Conservation (phyloP, 2,113 vertebrate genomes). For the Podocnemis expansa region DNA sequence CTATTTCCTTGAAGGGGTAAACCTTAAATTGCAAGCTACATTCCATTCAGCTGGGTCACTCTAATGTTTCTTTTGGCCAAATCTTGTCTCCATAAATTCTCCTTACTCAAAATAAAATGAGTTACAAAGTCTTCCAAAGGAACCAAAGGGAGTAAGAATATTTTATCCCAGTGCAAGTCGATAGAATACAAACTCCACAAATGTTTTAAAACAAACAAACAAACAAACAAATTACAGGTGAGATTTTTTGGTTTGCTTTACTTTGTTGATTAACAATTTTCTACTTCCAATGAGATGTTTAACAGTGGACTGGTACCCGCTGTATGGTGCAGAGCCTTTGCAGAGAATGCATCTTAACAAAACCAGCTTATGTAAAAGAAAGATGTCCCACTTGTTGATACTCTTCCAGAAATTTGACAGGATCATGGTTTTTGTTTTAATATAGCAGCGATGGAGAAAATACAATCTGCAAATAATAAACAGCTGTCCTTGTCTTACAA, state of each 20-base stretch:
- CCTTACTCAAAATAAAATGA: not conserved
- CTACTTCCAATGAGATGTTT: not conserved
- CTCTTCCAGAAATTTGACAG: not conserved
- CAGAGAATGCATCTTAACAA: not conserved
- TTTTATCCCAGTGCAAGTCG: not conserved
- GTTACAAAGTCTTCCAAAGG: not conserved
- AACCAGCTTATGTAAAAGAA: not conserved
- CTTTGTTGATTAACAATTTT: not conserved
- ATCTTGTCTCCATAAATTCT: not conserved
- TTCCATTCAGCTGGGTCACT: not conserved
- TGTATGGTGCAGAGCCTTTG: conserved; percentile 1
- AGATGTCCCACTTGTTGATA: not conserved
- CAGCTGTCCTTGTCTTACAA: not conserved
- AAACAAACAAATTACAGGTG: not conserved
- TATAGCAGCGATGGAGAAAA: not conserved
- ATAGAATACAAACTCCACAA: not conserved
- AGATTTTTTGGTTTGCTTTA: not conserved
- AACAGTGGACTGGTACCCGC: not conserved
- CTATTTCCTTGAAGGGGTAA: not conserved
- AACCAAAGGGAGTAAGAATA: not conserved
- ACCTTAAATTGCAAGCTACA: not conserved
- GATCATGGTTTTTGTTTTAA: not conserved
- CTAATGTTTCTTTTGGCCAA: not conserved
- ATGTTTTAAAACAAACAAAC: too few species aligned
- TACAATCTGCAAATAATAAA: conserved; percentile 8